Base-by-base conservation (phyloP, 2,113 vertebrate species). In the Poecile atricapillus region DNA sequence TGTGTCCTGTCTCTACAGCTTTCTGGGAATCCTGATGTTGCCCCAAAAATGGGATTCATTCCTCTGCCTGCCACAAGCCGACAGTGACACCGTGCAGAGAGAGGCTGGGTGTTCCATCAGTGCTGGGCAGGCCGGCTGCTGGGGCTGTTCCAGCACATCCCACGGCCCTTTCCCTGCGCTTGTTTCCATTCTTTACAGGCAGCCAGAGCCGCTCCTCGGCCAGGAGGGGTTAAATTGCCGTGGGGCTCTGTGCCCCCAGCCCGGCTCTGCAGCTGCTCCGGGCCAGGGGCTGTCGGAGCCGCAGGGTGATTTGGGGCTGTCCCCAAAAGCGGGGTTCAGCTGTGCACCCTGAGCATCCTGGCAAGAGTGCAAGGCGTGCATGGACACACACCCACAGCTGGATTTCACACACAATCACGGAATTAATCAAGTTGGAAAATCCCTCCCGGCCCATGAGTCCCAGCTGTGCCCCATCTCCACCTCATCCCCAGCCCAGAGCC, bases 141-240 rank as follows among this genome's bases (percentile, higher is more conserved):
- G 3, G 1, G 4, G 11, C 16, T 21, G 56, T 1, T 13, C 31
- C 67, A 44, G 20, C 56, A 43, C 55, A 13, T 2, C 65, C 37
- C 64, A 23, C 17, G 9, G 33, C 47, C 27, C 31, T 37, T 5
- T 15, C 56, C 21, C 8, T 35, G 25, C 8, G 37, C 0, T 10
- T 8, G 1, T 9, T 12, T 2, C 15, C 33, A 9, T 11, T 3
- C 15, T 17, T 18, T 9, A 17, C 58, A 14, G 3, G 6, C 17
- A 3, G 2, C 3, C 68, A 25, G 7, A 46, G 25, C 9, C 3
- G 27, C 6, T 43, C 43, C 46, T 44, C 15, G 6, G 1, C 16
- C 7, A 11, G 22, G 10, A 33, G 3, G 3, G 30, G 15, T 5
- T 35, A 1, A 5, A 4, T 3, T 15, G 47, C 74, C 28, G 1